These are phyloP conservation scores for Ceriagrion tenellum DNA, from an alignment of 2,888 invertebrate genomes.

Conservation along the genomic window DNA sequence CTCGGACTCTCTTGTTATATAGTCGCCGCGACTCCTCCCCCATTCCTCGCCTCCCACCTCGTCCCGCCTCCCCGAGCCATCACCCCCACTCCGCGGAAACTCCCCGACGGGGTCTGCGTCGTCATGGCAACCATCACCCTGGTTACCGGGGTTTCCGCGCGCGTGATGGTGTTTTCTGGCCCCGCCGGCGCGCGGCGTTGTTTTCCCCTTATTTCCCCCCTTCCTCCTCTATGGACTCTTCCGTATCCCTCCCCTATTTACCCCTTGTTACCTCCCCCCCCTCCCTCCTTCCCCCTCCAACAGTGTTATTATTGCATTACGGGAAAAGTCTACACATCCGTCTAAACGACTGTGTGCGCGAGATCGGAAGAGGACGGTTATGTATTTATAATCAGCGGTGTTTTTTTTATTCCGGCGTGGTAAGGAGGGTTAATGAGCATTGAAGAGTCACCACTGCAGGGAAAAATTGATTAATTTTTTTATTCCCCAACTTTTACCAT, in stretches of 20 bases:
- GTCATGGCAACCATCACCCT: slow-evolving; percentile 62
- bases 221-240: background rate
- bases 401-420: background rate
- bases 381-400: background rate
- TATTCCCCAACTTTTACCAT: background rate
- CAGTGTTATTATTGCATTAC: slow-evolving; percentile 43
- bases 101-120: slow-evolving; percentile 39
- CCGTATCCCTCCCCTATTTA: background rate
- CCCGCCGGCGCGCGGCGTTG: background rate
- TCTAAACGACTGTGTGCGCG: background rate
- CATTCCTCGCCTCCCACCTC: background rate
- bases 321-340: background rate
- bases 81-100: slow-evolving; percentile 23
- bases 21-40: slow-evolving; percentile 12
- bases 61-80: background rate
- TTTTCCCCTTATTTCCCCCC: background rate
- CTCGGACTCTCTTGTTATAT: slow-evolving; percentile 7
- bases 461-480: background rate
- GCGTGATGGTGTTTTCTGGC: slow-evolving; percentile 59
- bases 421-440: background rate
- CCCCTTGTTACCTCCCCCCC: background rate
- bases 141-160: slow-evolving; percentile 59
- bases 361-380: background rate
- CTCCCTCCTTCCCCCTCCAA: background rate
- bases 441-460: background rate